Evolutionary conservation across 1,140 invertebrate genomes (phyloP), one percentile per base, ranked within the genome.

Genomic region (Magallana angulata): DNA sequence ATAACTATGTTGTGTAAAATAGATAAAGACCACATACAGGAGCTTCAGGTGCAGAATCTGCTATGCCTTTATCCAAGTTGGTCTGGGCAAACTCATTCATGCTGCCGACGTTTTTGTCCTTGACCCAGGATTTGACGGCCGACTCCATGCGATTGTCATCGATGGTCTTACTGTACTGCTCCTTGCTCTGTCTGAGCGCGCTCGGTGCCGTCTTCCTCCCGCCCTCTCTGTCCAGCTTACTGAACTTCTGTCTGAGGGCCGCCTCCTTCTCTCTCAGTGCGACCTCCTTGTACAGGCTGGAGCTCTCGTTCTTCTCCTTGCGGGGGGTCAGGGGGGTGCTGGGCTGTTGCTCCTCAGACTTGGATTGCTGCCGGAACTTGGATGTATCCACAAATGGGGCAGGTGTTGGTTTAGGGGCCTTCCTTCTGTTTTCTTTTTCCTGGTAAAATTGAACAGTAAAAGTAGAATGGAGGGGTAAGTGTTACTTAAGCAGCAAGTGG

Each of bases 81-180:
- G 93, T 92, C 85, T 94, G 93, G 18, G 88, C 90, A 87, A 90
- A 92, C 81, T 92, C 93, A 88, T 94, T 93, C 92, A 93, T 91
- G 57, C 87, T 88, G 12, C 64, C 57, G 16, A 71, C 18, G 59
- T 64, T 30, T 80, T 58, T 82, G 81, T 82, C 81, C 57, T 82
- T 82, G 7, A 56, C 57, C 81, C 81, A 82, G 9, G 57, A 18
- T 16, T 57, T 82, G 14, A 57, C 57, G 1, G 57, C 57, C 5
- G 48, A 82, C 48, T 57, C 81, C 48, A 82, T 57, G 8, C 18
- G 36, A 9, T 82, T 57, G 16, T 57, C 14, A 6, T 57, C 16
- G 14, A 82, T 82, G 9, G 48, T 82, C 57, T 57, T 57, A 82
- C 57, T 82, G 81, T 57, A 82, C 14, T 57, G 9, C 14, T 82